Evolutionary conservation across 64 coral and sea anemone genomes (phyloP).

Genomic region (Porites australiensis): DNA sequence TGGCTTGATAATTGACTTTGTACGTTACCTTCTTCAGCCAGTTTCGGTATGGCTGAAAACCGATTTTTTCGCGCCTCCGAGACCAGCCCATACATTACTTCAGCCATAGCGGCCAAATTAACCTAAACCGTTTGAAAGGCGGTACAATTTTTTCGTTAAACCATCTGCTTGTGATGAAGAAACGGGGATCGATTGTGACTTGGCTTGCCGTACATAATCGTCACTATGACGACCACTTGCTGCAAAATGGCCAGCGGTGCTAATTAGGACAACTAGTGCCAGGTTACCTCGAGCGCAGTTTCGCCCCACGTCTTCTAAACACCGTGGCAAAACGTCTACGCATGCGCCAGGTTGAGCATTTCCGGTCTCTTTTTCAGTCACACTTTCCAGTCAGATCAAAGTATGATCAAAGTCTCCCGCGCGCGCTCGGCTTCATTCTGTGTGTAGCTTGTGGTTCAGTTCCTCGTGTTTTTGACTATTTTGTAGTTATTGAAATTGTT

Average conservation of each 20-base stretch:
- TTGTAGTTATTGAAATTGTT: too few relatives aligned
- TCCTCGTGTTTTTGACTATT: too few relatives aligned
- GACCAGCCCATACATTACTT: constrained; percentile 90
- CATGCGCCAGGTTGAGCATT: too few relatives aligned
- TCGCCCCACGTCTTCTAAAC: neutral
- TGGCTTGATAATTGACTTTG: neutral
- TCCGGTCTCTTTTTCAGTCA: too few relatives aligned
- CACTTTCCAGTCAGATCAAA: too few relatives aligned
- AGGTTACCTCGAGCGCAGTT: neutral
- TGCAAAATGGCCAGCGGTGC: constrained; percentile 34
- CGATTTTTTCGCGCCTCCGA: constrained; percentile 92
- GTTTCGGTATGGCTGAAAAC: constrained; percentile 97
- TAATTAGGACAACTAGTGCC: neutral
- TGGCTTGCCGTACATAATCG: constrained; percentile 30
- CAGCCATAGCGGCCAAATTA: constrained; percentile 86
- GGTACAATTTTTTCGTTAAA: neutral
- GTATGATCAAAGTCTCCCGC: too few relatives aligned
- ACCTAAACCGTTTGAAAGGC: neutral
- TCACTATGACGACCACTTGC: constrained; percentile 25
- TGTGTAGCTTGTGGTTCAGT: too few relatives aligned
- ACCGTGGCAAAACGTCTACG: too few relatives aligned
- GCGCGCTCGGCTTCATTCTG: too few relatives aligned
- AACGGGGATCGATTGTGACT: neutral
- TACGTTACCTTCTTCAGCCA: constrained; percentile 88
- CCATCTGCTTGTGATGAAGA: neutral